phyloP scores from a whole-genome alignment of 2,888 invertebrate genomes.

The Drosophila emarginata region DNA sequence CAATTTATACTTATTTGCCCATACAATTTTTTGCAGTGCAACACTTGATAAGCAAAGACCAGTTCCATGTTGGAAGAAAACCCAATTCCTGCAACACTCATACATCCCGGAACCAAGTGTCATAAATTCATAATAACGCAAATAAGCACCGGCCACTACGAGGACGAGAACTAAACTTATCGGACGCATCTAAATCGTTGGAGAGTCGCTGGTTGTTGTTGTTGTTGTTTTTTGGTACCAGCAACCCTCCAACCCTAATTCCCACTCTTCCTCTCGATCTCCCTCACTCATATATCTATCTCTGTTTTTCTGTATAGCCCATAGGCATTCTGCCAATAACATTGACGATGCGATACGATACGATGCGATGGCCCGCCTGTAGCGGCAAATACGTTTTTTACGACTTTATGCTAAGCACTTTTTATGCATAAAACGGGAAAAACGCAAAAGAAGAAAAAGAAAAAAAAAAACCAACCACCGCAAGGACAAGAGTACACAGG shows the following conservation, averaged over 20 bases:
- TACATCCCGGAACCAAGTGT: slow-evolving; percentile 63
- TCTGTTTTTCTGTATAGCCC: slow-evolving; percentile 22
- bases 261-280: neutral
- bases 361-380: slow-evolving; percentile 15
- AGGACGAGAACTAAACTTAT: slow-evolving; percentile 58
- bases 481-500: slow-evolving; percentile 15
- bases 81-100: slow-evolving; percentile 22
- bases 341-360: slow-evolving; percentile 42
- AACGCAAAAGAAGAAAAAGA: slow-evolving; percentile 21
- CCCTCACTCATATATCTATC: too few relatives aligned
- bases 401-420: slow-evolving; percentile 80
- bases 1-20: too few relatives aligned
- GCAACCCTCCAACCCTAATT: slow-evolving; percentile 31
- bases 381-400: slow-evolving; percentile 78
- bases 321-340: slow-evolving; percentile 70
- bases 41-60: slow-evolving; percentile 1
- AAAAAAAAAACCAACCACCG: slow-evolving; percentile 42
- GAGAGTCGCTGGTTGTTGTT: slow-evolving; percentile 13
- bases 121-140: slow-evolving; percentile 80
- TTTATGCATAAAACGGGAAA: slow-evolving; percentile 75
- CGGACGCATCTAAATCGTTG: slow-evolving; percentile 72
- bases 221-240: slow-evolving; percentile 14
- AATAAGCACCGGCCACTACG: slow-evolving; percentile 70
- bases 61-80: slow-evolving; percentile 25
- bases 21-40: slow-evolving; percentile 17